Conservation (phyloP, 2,797 vertebrate genomes). For the Dromococcyx pavoninus region DNA sequence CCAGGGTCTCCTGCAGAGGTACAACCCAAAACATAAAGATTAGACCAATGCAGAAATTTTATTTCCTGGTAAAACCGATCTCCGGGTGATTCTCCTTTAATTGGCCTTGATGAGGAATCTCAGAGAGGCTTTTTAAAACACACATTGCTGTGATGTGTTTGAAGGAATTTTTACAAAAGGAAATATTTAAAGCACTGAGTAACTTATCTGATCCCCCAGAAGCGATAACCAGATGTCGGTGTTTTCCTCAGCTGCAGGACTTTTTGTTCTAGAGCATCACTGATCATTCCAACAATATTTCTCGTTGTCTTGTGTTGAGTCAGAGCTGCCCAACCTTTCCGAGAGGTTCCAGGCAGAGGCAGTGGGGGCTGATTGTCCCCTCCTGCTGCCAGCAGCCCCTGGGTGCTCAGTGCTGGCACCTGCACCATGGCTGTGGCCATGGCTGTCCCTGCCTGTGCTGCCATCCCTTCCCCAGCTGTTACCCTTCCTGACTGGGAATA, state of each 20-base stretch:
- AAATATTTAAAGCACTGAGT: rapidly evolving
- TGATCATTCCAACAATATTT: rapidly evolving
- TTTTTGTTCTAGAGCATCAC: not conserved
- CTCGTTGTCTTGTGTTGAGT: not conserved
- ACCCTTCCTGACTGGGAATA: no score
- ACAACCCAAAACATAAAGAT: not conserved
- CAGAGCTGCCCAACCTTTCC: not conserved
- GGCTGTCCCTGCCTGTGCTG: not conserved
- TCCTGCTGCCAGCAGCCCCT: no score
- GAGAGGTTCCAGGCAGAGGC: not conserved
- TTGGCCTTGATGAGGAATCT: rapidly evolving
- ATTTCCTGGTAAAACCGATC: rapidly evolving
- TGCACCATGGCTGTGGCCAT: not conserved
- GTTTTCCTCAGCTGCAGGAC: not conserved
- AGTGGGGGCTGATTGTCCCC: rapidly evolving
- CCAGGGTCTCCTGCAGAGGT: not conserved
- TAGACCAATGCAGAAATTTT: rapidly evolving
- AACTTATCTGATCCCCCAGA: not conserved
- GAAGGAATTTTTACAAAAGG: rapidly evolving
- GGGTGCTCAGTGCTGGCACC: no score
- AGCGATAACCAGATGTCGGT: not conserved
- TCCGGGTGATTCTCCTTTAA: rapidly evolving
- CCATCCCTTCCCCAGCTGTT: no score
- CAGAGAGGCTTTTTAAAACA: not conserved
- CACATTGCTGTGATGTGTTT: rapidly evolving